A percentile compares a stretch with the other conserved stretches of the same genome.
phyloP scores from a whole-genome alignment of 2,797 vertebrate genomes.

The Adrianichthys oophorus region DNA sequence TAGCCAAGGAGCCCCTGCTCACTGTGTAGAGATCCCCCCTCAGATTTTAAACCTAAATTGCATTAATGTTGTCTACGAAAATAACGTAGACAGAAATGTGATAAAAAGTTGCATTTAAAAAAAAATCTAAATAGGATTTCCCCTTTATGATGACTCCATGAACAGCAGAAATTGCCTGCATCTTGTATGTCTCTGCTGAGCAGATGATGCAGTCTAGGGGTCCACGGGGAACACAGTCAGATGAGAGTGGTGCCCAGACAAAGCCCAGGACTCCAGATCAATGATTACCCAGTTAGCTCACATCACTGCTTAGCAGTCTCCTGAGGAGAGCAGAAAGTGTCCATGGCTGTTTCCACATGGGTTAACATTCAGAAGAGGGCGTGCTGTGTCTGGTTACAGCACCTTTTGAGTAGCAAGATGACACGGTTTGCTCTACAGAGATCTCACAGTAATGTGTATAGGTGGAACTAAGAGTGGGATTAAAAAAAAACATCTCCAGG shows the following conservation, averaged over 20 bases:
- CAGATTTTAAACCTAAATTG: slow-evolving; percentile 10
- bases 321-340: slow-evolving; percentile 52
- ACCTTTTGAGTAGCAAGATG: slow-evolving; percentile 57
- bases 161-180: slow-evolving; percentile 57
- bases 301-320: slow-evolving; percentile 67
- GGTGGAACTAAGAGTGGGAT: neutral
- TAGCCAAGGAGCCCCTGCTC: slow-evolving; percentile 2
- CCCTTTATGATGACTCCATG: slow-evolving; percentile 39
- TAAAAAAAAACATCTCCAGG: no score
- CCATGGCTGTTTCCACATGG: slow-evolving; percentile 61
- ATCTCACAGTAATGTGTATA: slow-evolving; percentile 23
- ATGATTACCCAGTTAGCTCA: slow-evolving; percentile 78
- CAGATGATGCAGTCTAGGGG: slow-evolving; percentile 60
- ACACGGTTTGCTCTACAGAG: slow-evolving; percentile 34
- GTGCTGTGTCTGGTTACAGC: slow-evolving; percentile 65
- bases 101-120: slow-evolving; percentile 17
- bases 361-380: slow-evolving; percentile 68
- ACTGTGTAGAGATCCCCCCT: slow-evolving; percentile 3
- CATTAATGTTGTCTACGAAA: slow-evolving; percentile 9
- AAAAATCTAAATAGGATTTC: slow-evolving; percentile 26
- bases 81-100: neutral
- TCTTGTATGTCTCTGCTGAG: slow-evolving; percentile 48
- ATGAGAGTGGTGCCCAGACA: slow-evolving; percentile 72
- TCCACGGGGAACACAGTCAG: slow-evolving; percentile 62
- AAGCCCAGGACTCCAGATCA: slow-evolving; percentile 69